Evolutionary conservation across 2,113 vertebrate species (phyloP).

Genomic region (Jacana jacana): DNA sequence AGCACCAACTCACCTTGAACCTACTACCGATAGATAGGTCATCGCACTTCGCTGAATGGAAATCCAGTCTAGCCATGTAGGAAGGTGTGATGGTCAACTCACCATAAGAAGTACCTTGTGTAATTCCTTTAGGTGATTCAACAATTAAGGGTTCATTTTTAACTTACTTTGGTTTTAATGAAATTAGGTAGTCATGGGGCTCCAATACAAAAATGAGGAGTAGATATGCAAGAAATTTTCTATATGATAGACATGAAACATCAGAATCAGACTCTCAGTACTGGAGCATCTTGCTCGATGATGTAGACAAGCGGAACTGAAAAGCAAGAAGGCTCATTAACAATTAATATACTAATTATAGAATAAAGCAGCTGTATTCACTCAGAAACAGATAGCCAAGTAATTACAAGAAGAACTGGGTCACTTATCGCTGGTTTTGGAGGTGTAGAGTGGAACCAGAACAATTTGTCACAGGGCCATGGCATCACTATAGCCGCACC

Average conservation of each 20-base stretch:
- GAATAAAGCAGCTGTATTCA: background rate
- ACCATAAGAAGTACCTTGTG: background rate
- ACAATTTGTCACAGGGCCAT: fast-evolving
- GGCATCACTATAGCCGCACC: background rate
- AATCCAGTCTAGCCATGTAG: background rate
- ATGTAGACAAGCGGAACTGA: background rate
- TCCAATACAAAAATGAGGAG: background rate
- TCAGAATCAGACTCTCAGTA: background rate
- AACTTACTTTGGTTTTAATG: fast-evolving
- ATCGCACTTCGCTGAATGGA: background rate
- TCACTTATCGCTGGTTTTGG: background rate
- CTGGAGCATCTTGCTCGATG: background rate
- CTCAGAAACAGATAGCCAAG: background rate
- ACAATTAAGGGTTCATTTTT: background rate
- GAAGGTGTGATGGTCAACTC: background rate
- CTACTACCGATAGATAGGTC: background rate
- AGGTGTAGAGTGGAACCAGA: background rate
- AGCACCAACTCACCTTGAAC: background rate
- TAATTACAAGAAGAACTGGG: background rate
- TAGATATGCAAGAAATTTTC: background rate
- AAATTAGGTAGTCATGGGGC: background rate
- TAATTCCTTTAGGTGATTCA: background rate
- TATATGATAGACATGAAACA: background rate
- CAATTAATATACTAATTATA: background rate
- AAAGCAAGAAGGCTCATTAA: background rate